These are phyloP conservation scores for Odobenus rosmarus DNA, from an alignment of 2,113 vertebrate species.

Conservation along the genomic window DNA sequence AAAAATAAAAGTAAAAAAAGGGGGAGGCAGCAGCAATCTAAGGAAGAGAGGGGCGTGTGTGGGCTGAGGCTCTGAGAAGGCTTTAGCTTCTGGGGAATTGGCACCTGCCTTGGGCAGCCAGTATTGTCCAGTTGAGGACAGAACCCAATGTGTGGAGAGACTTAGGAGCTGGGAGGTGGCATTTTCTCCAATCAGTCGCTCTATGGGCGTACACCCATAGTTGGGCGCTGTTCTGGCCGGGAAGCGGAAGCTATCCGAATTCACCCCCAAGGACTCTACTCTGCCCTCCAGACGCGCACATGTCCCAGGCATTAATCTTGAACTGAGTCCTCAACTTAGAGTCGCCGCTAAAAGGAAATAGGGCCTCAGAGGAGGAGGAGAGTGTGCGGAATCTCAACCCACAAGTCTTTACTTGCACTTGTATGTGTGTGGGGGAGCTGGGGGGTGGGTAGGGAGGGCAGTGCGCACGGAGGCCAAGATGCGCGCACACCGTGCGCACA, in stretches of 20 bases:
- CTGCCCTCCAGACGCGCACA: neutral
- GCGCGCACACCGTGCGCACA: neutral
- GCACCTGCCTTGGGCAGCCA: constrained; percentile 85
- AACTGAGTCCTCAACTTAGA: neutral
- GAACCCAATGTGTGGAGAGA: neutral
- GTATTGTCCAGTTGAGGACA: constrained; percentile 36
- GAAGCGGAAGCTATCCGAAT: neutral
- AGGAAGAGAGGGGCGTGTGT: neutral
- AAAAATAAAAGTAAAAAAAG: constrained; percentile 32
- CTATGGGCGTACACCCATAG: neutral
- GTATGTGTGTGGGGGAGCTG: neutral
- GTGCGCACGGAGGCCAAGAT: neutral
- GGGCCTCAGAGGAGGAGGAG: neutral
- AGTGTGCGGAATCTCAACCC: neutral
- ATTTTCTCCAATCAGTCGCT: neutral
- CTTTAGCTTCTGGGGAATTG: constrained; percentile 70
- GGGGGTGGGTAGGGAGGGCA: neutral
- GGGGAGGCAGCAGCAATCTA: neutral
- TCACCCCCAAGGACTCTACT: constrained; percentile 58
- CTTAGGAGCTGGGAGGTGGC: neutral
- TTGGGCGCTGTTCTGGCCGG: constrained; percentile 4
- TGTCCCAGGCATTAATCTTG: neutral
- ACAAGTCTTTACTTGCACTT: neutral
- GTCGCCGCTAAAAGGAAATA: neutral
- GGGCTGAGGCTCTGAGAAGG: constrained; percentile 76